phyloP scores from a whole-genome alignment of 2,113 vertebrate species.

The Vanacampus margaritifer region DNA sequence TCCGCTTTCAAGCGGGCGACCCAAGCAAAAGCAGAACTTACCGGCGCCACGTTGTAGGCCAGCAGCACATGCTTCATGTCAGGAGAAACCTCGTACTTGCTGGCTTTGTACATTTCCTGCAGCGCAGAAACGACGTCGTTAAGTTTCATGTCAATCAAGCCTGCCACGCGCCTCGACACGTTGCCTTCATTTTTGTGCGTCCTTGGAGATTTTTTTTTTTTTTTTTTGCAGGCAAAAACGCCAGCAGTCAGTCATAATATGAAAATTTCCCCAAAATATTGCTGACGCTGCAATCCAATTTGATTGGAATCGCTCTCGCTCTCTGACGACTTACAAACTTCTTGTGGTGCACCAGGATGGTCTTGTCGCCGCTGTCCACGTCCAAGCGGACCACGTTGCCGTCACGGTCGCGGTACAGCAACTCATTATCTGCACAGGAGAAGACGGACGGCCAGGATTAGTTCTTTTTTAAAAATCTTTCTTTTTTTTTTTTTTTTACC shows the following conservation, averaged over 20 bases:
- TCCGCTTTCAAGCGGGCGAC: too few species aligned
- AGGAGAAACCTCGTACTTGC: slow-evolving; percentile 90
- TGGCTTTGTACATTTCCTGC: slow-evolving; percentile 88
- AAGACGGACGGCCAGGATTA: not conserved
- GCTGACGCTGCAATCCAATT: slow-evolving; percentile 34
- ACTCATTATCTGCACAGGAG: slow-evolving; percentile 78
- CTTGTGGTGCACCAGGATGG: slow-evolving; percentile 88
- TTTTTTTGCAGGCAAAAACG: not conserved
- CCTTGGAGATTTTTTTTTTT: slow-evolving; percentile 10
- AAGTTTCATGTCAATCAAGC: slow-evolving; percentile 51
- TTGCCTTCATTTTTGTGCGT: slow-evolving; percentile 54
- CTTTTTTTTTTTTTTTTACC: too few species aligned
- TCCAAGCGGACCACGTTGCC: slow-evolving; percentile 85
- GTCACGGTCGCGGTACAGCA: slow-evolving; percentile 85
- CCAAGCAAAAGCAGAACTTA: too few species aligned
- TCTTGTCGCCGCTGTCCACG: slow-evolving; percentile 80
- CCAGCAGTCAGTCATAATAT: slow-evolving; percentile 32
- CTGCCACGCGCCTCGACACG: slow-evolving; percentile 62
- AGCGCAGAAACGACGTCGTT: slow-evolving; percentile 36
- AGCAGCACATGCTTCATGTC: slow-evolving; percentile 90
- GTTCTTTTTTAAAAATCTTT: too few species aligned
- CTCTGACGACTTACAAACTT: slow-evolving; percentile 85
- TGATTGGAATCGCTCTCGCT: slow-evolving; percentile 18
- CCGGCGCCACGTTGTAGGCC: slow-evolving; percentile 86
- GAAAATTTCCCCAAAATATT: slow-evolving; percentile 23